A percentile compares a stretch with the other conserved stretches of the same genome.
phyloP scores from a whole-genome alignment of 2,888 invertebrate species.

The Mycalesis mineus region DNA sequence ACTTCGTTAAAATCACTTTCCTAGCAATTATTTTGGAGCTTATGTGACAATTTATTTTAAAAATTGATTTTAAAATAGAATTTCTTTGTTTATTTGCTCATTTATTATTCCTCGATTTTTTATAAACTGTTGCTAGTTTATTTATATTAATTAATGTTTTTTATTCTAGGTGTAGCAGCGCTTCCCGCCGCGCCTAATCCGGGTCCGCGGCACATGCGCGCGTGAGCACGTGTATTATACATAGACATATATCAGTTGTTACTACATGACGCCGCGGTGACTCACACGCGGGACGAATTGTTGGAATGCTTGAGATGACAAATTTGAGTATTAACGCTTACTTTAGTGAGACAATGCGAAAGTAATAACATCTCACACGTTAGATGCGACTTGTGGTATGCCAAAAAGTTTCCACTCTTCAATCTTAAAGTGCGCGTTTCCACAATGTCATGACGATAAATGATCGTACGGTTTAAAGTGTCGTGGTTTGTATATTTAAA shows the following conservation, averaged over 20 bases:
- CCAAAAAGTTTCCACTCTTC: too few relatives aligned
- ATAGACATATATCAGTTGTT: not conserved
- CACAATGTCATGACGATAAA: too few relatives aligned
- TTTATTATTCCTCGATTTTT: too few relatives aligned
- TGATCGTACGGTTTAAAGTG: too few relatives aligned
- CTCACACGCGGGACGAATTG: not conserved
- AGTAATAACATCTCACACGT: not conserved
- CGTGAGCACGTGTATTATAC: slow-evolving; percentile 30
- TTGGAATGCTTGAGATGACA: not conserved
- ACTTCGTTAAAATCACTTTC: too few relatives aligned
- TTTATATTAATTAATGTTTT: not conserved
- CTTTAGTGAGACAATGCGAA: not conserved
- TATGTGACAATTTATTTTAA: too few relatives aligned
- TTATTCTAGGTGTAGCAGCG: slow-evolving; percentile 34
- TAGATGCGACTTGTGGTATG: not conserved
- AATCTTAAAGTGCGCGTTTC: too few relatives aligned
- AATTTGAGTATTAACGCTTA: not conserved
- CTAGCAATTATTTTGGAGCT: too few relatives aligned
- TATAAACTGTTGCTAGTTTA: too few relatives aligned
- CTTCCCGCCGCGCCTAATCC: slow-evolving; percentile 27
- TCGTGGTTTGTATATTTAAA: too few relatives aligned
- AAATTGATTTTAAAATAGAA: too few relatives aligned
- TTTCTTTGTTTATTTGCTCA: too few relatives aligned
- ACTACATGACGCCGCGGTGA: slow-evolving; percentile 2
- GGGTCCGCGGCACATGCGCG: slow-evolving; percentile 25